Conservation (phyloP, 2,888 invertebrate genomes). For the Drosophila mimetica region DNA sequence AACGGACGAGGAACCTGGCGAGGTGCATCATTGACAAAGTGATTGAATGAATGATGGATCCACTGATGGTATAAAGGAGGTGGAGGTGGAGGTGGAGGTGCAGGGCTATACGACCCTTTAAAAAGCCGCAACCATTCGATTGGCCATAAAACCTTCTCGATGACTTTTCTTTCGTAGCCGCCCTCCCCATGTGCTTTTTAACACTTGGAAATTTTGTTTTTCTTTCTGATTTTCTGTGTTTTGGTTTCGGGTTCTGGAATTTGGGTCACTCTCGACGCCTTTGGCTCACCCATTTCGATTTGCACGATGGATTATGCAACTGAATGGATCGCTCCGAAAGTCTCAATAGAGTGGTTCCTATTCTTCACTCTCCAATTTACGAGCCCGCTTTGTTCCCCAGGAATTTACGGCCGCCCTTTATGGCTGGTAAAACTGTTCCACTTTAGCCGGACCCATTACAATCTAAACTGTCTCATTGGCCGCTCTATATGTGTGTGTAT, state of each 20-base stretch:
- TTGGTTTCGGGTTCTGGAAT: slow-evolving; percentile 44
- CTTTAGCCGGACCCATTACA: slow-evolving; percentile 9
- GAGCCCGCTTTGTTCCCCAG: slow-evolving; percentile 46
- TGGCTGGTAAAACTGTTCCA: slow-evolving; percentile 33
- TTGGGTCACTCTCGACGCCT: slow-evolving; percentile 59
- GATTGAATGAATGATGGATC: slow-evolving; percentile 72
- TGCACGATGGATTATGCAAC: slow-evolving; percentile 33
- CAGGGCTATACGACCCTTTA: slow-evolving; percentile 19
- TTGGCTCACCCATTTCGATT: slow-evolving; percentile 18
- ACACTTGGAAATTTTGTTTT: slow-evolving; percentile 56
- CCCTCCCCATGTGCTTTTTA: slow-evolving; percentile 44
- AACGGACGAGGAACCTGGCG: slow-evolving; percentile 52
- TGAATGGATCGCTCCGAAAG: neutral
- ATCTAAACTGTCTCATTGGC: slow-evolving; percentile 27
- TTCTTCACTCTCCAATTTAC: slow-evolving; percentile 53
- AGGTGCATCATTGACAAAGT: slow-evolving; percentile 73
- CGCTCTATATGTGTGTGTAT: neutral
- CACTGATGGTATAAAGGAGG: slow-evolving; percentile 8
- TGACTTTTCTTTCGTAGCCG: slow-evolving; percentile 49
- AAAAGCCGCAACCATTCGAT: slow-evolving; percentile 42
- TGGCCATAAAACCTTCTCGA: slow-evolving; percentile 61
- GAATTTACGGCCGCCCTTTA: slow-evolving; percentile 67
- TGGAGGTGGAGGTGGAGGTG: slow-evolving; percentile 2
- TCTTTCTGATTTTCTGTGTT: slow-evolving; percentile 33
- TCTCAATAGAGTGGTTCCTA: slow-evolving; percentile 14